These are phyloP conservation scores for Conomelus anceps DNA, from an alignment of 2,888 invertebrate genomes.

Conservation along the genomic window DNA sequence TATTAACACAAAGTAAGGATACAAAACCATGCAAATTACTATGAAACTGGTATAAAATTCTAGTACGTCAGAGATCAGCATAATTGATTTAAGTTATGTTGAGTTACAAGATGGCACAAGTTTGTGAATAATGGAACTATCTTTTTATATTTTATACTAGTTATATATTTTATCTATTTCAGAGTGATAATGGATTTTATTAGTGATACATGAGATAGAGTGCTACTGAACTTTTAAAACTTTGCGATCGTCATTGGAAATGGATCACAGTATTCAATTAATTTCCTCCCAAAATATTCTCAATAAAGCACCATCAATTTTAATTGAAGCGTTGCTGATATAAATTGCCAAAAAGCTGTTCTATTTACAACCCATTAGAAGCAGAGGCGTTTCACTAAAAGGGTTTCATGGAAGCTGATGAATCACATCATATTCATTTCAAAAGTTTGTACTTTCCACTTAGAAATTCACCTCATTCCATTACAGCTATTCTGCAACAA, in stretches of 20 bases:
- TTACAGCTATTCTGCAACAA: background rate
- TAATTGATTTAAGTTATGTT: no score
- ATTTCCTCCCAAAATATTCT: background rate
- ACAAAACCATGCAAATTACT: no score
- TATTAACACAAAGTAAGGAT: no score
- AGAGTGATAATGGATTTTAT: background rate
- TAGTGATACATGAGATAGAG: background rate
- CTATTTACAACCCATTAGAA: background rate
- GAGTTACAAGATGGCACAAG: no score
- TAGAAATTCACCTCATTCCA: background rate
- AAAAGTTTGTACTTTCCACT: background rate
- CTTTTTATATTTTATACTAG: no score
- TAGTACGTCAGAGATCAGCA: no score
- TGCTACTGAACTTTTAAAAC: no score
- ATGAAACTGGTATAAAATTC: no score
- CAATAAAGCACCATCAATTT: background rate
- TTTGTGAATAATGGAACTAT: no score
- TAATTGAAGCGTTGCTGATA: background rate
- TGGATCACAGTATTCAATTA: background rate
- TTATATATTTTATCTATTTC: no score
- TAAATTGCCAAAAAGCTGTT: background rate
- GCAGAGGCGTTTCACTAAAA: background rate
- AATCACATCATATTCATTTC: background rate
- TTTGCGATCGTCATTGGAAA: background rate
- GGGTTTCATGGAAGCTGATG: background rate